These are phyloP conservation scores for Andrena marginata DNA, from an alignment of 2,888 invertebrate genomes.

Conservation along the genomic window DNA sequence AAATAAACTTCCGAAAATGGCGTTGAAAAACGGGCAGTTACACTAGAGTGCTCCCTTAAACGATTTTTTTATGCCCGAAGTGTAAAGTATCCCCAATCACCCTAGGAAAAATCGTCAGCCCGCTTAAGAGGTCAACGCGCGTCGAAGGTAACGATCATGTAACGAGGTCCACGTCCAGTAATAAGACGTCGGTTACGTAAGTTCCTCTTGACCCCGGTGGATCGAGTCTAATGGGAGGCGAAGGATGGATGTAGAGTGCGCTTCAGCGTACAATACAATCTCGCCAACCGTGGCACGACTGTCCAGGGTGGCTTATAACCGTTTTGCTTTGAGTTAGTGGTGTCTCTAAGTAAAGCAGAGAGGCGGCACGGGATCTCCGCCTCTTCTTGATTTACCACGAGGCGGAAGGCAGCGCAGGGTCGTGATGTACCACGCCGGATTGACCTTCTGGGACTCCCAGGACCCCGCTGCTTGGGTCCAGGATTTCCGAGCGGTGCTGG, in stretches of 20 bases:
- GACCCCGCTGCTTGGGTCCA: slow-evolving; percentile 54
- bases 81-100: not conserved
- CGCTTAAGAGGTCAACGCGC: slow-evolving; percentile 16
- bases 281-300: slow-evolving; percentile 17
- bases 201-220: slow-evolving; percentile 11
- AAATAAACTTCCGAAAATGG: too few species aligned
- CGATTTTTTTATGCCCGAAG: not conserved
- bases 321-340: slow-evolving; percentile 34
- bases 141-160: slow-evolving; percentile 12
- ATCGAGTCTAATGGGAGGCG: slow-evolving; percentile 23
- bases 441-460: slow-evolving; percentile 65
- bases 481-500: slow-evolving; percentile 56
- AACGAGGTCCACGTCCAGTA: slow-evolving; percentile 9
- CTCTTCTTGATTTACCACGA: slow-evolving; percentile 62
- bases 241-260: not conserved
- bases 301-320: slow-evolving; percentile 19
- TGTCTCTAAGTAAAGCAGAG: slow-evolving; percentile 39
- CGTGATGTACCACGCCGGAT: slow-evolving; percentile 56
- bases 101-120: not conserved
- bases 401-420: slow-evolving; percentile 58
- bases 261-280: slow-evolving; percentile 21
- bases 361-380: slow-evolving; percentile 42
- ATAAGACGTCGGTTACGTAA: slow-evolving; percentile 4
- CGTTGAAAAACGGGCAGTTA: too few species aligned
- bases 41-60: too few species aligned